These are phyloP conservation scores for Ochropacha duplaris DNA, from an alignment of 2,888 invertebrate genomes.

Conservation along the genomic window DNA sequence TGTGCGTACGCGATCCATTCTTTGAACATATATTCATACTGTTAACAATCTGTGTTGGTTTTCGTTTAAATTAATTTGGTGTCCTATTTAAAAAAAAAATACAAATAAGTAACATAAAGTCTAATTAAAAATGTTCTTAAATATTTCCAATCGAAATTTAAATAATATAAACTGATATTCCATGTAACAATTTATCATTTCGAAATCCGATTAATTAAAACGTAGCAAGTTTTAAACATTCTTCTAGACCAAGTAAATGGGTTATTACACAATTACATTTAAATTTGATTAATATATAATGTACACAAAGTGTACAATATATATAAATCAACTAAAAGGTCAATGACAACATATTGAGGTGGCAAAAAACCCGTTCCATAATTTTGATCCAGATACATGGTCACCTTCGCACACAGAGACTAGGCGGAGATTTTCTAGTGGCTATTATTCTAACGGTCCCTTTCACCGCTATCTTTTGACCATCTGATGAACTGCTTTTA, in stretches of 20 bases:
- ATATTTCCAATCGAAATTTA: background rate
- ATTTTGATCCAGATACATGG: slow-evolving; percentile 53
- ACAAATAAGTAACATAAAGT: no score
- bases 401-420: slow-evolving; percentile 43
- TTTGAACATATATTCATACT: background rate
- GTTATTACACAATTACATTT: slow-evolving; percentile 20
- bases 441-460: slow-evolving; percentile 78
- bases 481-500: slow-evolving; percentile 76
- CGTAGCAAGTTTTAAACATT: background rate
- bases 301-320: slow-evolving; percentile 25
- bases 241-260: background rate
- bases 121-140: background rate
- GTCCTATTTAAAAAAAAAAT: background rate
- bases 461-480: slow-evolving; percentile 81
- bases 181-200: background rate
- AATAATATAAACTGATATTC: background rate
- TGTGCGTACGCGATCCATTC: background rate
- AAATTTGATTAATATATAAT: no score
- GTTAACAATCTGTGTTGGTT: background rate
- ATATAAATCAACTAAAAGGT: slow-evolving; percentile 48
- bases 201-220: background rate
- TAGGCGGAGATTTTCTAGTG: slow-evolving; percentile 66
- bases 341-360: slow-evolving; percentile 46
- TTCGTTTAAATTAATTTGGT: background rate
- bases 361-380: slow-evolving; percentile 49